phyloP scores from a whole-genome alignment of 2,797 vertebrate species.

The Poeciliopsis presidionis region DNA sequence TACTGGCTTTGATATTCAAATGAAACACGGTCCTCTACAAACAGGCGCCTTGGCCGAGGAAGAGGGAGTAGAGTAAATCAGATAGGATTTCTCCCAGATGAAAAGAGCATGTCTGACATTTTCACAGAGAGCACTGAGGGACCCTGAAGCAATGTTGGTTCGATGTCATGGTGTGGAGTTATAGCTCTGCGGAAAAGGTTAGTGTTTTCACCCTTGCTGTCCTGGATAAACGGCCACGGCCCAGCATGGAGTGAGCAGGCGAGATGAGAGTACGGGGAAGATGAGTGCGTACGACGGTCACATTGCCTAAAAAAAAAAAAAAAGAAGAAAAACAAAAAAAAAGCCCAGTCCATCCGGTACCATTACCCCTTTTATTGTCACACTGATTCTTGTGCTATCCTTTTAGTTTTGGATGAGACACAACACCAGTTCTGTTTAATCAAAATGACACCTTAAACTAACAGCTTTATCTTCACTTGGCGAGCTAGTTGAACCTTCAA shows the following conservation, averaged over 20 bases:
- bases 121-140: slow-evolving; percentile 71
- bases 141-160: slow-evolving; percentile 76
- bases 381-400: slow-evolving; percentile 63
- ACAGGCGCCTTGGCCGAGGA: slow-evolving; percentile 67
- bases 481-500: neutral
- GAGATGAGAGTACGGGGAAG: slow-evolving; percentile 52
- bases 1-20: slow-evolving; percentile 82
- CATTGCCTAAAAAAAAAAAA: slow-evolving; percentile 48
- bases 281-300: slow-evolving; percentile 57
- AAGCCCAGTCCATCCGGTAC: slow-evolving; percentile 42
- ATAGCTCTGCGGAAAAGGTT: slow-evolving; percentile 77
- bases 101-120: slow-evolving; percentile 79
- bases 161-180: slow-evolving; percentile 79
- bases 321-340: slow-evolving; percentile 5
- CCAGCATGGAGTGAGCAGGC: slow-evolving; percentile 58
- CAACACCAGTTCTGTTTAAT: slow-evolving; percentile 24
- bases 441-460: neutral
- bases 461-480: neutral
- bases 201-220: slow-evolving; percentile 69
- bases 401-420: slow-evolving; percentile 53
- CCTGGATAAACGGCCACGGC: slow-evolving; percentile 65
- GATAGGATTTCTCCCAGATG: slow-evolving; percentile 77
- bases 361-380: slow-evolving; percentile 65
- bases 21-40: slow-evolving; percentile 77
- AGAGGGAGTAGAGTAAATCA: slow-evolving; percentile 72